phyloP scores from a whole-genome alignment of 2,113 vertebrate genomes.

The Porphyrio hochstetteri region DNA sequence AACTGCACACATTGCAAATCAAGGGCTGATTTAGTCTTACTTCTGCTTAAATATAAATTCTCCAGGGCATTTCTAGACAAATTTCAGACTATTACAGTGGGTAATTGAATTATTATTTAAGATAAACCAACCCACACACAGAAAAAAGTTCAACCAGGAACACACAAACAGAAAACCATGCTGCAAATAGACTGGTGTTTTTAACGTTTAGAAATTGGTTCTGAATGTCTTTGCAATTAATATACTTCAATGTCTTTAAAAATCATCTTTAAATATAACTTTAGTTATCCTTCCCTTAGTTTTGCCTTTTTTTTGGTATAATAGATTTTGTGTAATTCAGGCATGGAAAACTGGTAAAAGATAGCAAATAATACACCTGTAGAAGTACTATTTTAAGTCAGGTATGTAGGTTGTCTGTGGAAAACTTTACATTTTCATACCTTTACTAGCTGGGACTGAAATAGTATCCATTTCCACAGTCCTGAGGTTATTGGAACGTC shows the following conservation, averaged over 20 bases:
- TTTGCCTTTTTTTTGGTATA: neutral
- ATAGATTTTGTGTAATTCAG: neutral
- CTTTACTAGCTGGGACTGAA: neutral
- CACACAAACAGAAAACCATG: neutral
- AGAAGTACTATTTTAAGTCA: neutral
- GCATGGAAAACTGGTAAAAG: neutral
- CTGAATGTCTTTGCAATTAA: neutral
- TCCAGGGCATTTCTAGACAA: neutral
- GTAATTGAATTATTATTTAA: neutral
- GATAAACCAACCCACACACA: neutral
- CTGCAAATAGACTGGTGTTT: neutral
- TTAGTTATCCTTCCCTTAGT: neutral
- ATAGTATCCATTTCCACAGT: neutral
- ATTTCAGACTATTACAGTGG: neutral
- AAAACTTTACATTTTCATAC: neutral
- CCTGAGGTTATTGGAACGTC: neutral
- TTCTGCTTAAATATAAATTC: neutral
- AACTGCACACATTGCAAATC: neutral
- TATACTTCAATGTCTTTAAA: neutral
- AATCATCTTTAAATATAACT: neutral
- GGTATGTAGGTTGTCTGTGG: neutral
- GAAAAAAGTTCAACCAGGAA: neutral
- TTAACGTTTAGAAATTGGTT: neutral
- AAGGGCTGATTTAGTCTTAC: neutral
- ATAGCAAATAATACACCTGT: neutral